Base-by-base conservation (phyloP, 2,797 vertebrate species). In the Amazonetta brasiliensis region DNA sequence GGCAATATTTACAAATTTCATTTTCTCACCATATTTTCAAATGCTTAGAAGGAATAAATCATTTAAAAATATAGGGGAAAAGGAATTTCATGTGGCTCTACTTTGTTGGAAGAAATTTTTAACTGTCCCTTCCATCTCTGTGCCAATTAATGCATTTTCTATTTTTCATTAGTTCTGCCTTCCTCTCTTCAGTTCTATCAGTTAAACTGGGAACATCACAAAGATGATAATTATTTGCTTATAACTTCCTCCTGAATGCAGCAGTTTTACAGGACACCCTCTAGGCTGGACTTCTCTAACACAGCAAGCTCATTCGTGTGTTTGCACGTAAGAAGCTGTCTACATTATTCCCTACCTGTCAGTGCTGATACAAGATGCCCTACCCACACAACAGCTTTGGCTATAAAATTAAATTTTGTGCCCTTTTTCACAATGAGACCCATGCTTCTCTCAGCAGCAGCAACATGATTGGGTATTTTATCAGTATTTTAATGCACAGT, bases 1-100 rank as follows among this genome's bases (percentile, higher is more conserved):
- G 44, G 31, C 50, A 95, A 67, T 91, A 94, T 80, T 85, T 83
- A 44, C 19, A 92, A 67, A 87, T 95, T 87, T 73, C 2, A 64
- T 93, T 94, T 92, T 90, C 75, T 81, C 52, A 66, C 6, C 4
- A 0, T 62, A 44, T 71, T 89, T 92, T 86, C 81, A 89, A 93
- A 84, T 56, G 2, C 7, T 56, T 78, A 48, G 25, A 76, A 80
- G 11, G 48, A 90, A 81, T 56, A 91, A 87, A 33, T 64, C 18
- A 59, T 71, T 95, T 95, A 77, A 50, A 44, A 76, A 44, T 21
- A 8, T 1, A n/a, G 25, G 2, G 7, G 21, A 0, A 64, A 80
- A 77, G 16, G 76, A 33, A 67, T 52, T 44, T 59, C n/a, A 73
- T 48, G 50, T 84, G 56, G 2, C 59, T 94, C 43, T 76, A 39